A percentile compares a stretch with the other conserved stretches of the same genome.
These are phyloP conservation scores for Crotalus horridus DNA, from an alignment of 2,113 vertebrate species.

Conservation along the genomic window DNA sequence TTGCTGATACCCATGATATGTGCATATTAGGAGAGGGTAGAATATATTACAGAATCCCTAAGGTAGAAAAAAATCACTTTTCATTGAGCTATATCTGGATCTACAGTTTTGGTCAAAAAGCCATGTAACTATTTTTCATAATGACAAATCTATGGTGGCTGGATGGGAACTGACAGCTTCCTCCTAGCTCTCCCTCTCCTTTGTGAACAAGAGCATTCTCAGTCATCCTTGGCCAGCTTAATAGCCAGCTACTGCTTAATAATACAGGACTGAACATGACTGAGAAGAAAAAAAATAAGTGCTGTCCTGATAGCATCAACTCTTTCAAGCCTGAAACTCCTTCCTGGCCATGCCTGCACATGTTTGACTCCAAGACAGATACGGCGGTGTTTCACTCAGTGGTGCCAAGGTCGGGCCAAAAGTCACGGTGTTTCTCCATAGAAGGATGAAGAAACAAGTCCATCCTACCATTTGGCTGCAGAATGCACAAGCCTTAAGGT, in stretches of 20 bases:
- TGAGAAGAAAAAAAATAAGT: neutral
- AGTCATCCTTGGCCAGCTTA: neutral
- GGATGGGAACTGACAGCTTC: neutral
- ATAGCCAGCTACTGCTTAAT: neutral
- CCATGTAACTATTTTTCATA: neutral
- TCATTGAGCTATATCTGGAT: neutral
- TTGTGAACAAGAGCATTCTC: neutral
- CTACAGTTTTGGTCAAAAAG: neutral
- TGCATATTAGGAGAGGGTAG: neutral
- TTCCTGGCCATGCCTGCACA: neutral
- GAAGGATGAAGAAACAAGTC: neutral
- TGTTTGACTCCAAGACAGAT: neutral
- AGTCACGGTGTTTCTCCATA: neutral
- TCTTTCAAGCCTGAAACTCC: neutral
- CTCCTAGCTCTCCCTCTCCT: neutral
- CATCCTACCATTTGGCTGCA: no score
- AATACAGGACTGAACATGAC: conserved; percentile 6
- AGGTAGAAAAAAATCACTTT: neutral
- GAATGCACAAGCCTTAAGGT: neutral
- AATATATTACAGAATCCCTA: neutral
- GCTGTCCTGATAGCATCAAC: conserved; percentile 7
- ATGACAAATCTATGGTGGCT: neutral
- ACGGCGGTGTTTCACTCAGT: neutral
- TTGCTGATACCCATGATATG: neutral
- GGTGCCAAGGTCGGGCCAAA: neutral